Evolutionary conservation across 2,797 vertebrate species (phyloP), one percentile per base, ranked within the genome.

Genomic region (Chaunax sp.): DNA sequence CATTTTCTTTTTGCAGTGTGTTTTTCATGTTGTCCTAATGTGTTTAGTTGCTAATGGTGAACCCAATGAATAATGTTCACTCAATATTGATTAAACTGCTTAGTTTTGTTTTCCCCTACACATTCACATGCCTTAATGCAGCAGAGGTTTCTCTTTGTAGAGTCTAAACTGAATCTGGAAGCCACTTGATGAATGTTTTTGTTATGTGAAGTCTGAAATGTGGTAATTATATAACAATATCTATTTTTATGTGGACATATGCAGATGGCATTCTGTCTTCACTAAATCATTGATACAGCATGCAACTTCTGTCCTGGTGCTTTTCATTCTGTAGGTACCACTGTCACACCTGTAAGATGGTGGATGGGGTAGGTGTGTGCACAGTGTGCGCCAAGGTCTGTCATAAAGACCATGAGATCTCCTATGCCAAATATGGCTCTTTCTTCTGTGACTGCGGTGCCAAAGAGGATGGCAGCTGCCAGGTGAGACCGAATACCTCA

Each of bases 401-500:
- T 94, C 98, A 99, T 94, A 99, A 98, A 92, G 98, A 99, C 90
- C 98, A 99, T 67, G 98, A 99, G 93, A 98, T 99, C 92, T 99
- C 98, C 77, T 99, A 99, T 47, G 98, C 98, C 93, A 99, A 99
- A 83, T 99, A 99, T 0, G 98, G 98, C 50, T 99, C 98, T 18
- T 99, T 99, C 93, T 99, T 99, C 94, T 99, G 98, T 90, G 98
- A 99, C 94, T 99, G 98, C 86, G 98, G 98, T 82, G 98, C 98
- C 86, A 99, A 99, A 90, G 98, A 99, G 85, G 98, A 99, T 89
- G 98, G 98, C 92, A 99, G 96, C 93, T 99, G 98, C 92, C 93
- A 99, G 97, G 98, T 99, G 94, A 95, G 94, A 94, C 92, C 92
- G 92, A 93, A 93, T 92, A 93, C 93, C 89, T 94, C 93, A 91